A percentile compares a stretch with the other conserved stretches of the same genome.
Conservation (phyloP, 2,888 invertebrate genomes). For the Phanerotoma sp. region DNA sequence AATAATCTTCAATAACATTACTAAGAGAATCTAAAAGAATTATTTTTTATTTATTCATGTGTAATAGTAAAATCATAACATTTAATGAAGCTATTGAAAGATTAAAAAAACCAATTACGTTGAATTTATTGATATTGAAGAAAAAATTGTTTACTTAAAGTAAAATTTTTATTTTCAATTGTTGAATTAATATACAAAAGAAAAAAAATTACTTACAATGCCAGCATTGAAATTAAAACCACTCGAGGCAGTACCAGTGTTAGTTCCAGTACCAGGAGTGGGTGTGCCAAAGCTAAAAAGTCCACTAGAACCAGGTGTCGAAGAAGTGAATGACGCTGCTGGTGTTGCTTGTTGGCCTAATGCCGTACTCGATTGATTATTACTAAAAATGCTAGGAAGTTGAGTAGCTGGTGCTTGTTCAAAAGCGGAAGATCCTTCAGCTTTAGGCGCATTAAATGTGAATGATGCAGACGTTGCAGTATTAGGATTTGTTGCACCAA, state of each 20-base stretch:
- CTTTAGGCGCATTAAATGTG: slow-evolving; percentile 45
- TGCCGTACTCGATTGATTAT: slow-evolving; percentile 30
- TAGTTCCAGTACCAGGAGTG: slow-evolving; percentile 24
- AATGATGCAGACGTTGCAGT: slow-evolving; percentile 36
- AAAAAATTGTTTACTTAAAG: too few species aligned
- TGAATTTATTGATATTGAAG: too few species aligned
- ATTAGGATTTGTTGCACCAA: slow-evolving; percentile 28
- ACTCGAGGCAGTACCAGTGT: slow-evolving; percentile 31
- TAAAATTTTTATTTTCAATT: too few species aligned
- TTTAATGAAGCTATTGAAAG: too few species aligned
- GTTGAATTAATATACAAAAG: too few species aligned
- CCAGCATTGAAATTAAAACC: slow-evolving; percentile 52
- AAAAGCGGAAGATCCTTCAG: slow-evolving; percentile 40
- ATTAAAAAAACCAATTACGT: too few species aligned
- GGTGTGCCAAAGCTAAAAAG: slow-evolving; percentile 13
- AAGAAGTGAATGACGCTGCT: slow-evolving; percentile 12
- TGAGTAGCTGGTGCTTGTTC: slow-evolving; percentile 39
- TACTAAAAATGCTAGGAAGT: slow-evolving; percentile 40
- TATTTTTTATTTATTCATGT: slow-evolving; percentile 57
- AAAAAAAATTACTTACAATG: too few species aligned
- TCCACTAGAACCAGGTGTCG: slow-evolving; percentile 29
- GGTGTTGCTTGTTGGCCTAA: slow-evolving; percentile 17
- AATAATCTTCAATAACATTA: too few species aligned
- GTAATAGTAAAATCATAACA: too few species aligned
- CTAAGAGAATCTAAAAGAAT: too few species aligned